phyloP scores from a whole-genome alignment of 1,140 invertebrate species.

The Episyrphus balteatus region DNA sequence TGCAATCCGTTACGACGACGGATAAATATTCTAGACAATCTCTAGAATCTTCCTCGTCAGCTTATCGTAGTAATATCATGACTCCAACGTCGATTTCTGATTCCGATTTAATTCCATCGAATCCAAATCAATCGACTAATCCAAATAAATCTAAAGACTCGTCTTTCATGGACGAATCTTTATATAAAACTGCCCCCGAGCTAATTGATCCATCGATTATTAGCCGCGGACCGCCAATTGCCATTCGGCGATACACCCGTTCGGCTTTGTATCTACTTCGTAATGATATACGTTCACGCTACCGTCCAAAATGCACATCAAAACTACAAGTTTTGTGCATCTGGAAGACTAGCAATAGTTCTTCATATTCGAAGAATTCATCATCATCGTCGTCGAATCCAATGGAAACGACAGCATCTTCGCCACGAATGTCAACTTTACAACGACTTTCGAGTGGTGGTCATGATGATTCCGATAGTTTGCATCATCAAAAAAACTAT shows the following conservation, averaged over 20 bases:
- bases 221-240: no score
- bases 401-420: neutral
- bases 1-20: no score
- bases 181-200: no score
- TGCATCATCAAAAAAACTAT: conserved; percentile 2
- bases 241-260: conserved; percentile 12
- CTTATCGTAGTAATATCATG: no score
- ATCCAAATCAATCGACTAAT: no score
- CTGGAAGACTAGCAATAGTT: conserved; percentile 17
- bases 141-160: no score
- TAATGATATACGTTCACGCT: conserved; percentile 15
- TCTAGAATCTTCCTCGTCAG: no score
- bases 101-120: no score
- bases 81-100: no score
- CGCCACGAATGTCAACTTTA: neutral
- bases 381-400: neutral
- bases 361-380: neutral
- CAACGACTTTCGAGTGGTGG: conserved; percentile 2
- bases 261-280: conserved; percentile 18
- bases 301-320: conserved; percentile 17
- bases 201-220: no score
- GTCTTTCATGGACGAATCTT: no score
- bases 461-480: conserved; percentile 11
- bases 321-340: conserved; percentile 21
- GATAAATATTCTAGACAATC: no score